Evolutionary conservation across 2,888 invertebrate genomes (phyloP).

Genomic region (Noctua comes): DNA sequence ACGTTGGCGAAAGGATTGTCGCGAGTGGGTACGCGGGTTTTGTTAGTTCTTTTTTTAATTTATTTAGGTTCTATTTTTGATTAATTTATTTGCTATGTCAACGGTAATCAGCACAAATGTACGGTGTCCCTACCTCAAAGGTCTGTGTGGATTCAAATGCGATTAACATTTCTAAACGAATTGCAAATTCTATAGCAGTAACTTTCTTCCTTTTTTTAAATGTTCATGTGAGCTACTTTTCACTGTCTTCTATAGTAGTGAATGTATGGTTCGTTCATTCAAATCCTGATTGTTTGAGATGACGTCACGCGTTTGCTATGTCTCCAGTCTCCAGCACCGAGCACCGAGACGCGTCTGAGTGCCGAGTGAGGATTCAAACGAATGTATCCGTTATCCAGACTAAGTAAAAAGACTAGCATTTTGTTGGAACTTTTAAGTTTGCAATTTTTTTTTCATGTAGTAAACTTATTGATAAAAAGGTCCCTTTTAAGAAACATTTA

Average conservation of each 20-base stretch:
- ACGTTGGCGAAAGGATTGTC: constrained; percentile 75
- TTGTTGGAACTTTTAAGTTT: constrained; percentile 27
- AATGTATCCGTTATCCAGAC: constrained; percentile 49
- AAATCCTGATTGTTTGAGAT: constrained; percentile 56
- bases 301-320: constrained; percentile 50
- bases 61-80: constrained; percentile 53
- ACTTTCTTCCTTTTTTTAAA: background rate
- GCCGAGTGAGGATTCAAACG: constrained; percentile 46
- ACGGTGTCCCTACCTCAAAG: background rate
- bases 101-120: background rate
- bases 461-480: background rate
- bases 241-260: background rate
- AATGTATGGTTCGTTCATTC: constrained; percentile 18
- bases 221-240: background rate
- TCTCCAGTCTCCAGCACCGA: constrained; percentile 26
- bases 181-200: background rate
- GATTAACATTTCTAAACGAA: background rate
- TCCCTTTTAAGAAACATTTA: background rate
- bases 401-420: constrained; percentile 40
- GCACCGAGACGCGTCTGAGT: constrained; percentile 55
- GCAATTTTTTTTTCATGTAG: background rate
- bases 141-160: too few species aligned
- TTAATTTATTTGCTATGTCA: constrained; percentile 21
- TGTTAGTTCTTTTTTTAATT: constrained; percentile 58
- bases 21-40: constrained; percentile 59